Evolutionary conservation across 2,888 invertebrate species (phyloP), one percentile per base, ranked within the genome.

Genomic region (Ecliptopera silaceata): DNA sequence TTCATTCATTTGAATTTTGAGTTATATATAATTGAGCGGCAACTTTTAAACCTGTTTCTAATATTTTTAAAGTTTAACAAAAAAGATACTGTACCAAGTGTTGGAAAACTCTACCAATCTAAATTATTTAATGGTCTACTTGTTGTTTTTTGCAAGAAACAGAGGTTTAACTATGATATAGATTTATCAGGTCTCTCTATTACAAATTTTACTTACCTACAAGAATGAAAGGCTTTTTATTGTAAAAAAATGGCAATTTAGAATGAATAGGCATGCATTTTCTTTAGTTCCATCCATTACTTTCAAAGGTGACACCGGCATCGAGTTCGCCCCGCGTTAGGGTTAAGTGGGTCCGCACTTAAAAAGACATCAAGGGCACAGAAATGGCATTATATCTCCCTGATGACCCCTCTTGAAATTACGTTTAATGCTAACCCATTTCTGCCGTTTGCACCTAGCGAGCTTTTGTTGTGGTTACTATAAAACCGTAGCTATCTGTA

Each of bases 291-390:
- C 74, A 77, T 76, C 8, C 12, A 15, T 36, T 75, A 75, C 71
- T 78, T 79, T 76, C 70, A 70, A 65, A 78, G 75, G 75, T 78
- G 76, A 75, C 74, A 75, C 75, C 50, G 79, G 31, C 72, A 74
- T 69, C 71, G 67, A 73, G 72, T 68, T 77, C 71, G 69, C 77
- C 77, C 74, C 76, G 75, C 77, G 80, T 82, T 83, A 79, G 84
- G 88, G 86, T 84, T 86, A 88, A 88, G 87, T 86, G 85, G 86
- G 85, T 77, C 81, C 81, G 86, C 86, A 89, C 88, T 90, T 88
- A 89, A 88, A 90, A 89, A 88, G 82, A 88, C 90, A 90, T 90
- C 89, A 90, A 86, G 88, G 86, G 82, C 81, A 84, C 82, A 88
- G 85, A 86, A 86, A 88, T 84, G 80, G 86, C 83, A 86, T 88